Evolutionary conservation across 64 coral and sea anemone species (phyloP).

Genomic region (Porites lutea): DNA sequence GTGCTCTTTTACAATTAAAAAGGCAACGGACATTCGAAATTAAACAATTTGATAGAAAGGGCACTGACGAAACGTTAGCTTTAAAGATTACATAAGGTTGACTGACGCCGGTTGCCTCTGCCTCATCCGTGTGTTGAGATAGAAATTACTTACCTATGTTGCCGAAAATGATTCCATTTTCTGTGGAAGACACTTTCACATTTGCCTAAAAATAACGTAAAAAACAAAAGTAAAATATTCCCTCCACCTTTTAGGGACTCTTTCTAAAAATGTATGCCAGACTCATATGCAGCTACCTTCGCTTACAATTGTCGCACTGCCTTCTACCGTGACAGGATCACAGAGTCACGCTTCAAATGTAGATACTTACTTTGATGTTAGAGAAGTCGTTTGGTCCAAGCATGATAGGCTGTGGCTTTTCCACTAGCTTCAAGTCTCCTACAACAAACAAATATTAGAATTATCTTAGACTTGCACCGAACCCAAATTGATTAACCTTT

Average conservation of each 20-base stretch:
- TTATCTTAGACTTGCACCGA: not conserved
- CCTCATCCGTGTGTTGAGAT: too few species aligned
- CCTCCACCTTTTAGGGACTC: not conserved
- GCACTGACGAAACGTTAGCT: not conserved
- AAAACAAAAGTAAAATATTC: not conserved
- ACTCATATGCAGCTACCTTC: too few species aligned
- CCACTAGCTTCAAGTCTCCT: slow-evolving; percentile 98
- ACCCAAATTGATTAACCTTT: not conserved
- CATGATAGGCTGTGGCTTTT: slow-evolving; percentile 95
- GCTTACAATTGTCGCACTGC: too few species aligned
- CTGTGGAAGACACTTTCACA: slow-evolving; percentile 98
- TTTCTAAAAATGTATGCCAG: not conserved
- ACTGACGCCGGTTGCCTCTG: too few species aligned
- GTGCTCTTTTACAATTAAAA: too few species aligned
- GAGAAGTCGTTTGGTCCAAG: slow-evolving; percentile 98
- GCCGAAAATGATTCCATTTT: slow-evolving; percentile 99
- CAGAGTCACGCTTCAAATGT: not conserved
- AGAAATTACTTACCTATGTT: slow-evolving; percentile 85
- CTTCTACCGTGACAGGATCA: not conserved
- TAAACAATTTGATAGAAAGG: not conserved
- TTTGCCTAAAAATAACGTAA: slow-evolving; percentile 72
- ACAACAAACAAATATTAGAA: not conserved
- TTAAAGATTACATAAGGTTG: too few species aligned
- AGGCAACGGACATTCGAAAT: too few species aligned
- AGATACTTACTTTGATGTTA: slow-evolving; percentile 83